Evolutionary conservation across 2,797 vertebrate genomes (phyloP), one percentile per base, ranked within the genome.

Genomic region (Acestrorhynchus altus): DNA sequence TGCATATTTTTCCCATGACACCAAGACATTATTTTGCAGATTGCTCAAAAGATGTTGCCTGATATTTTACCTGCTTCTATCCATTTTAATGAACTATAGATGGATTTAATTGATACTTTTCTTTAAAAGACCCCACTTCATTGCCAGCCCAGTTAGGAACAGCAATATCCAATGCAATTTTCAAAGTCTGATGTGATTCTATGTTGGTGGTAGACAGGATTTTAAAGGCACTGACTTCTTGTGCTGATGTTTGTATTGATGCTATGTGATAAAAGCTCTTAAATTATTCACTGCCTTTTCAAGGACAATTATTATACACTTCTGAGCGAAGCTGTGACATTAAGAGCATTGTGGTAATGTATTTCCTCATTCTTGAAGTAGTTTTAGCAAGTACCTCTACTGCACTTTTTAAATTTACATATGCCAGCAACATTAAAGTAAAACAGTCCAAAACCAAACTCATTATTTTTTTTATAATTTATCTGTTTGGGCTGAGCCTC

Each of bases 141-240:
- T 40, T n/a, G 11, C 18, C 28, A 46, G 22, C 24, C 24, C 15
- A 16, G 66, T 15, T 51, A n/a, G 26, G 46, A 65, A 8, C 26
- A 35, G 26, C 24, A 18, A 8, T 68, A 11, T 68, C 65, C 65
- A 68, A 68, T 44, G 65, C 51, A 46, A 68, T 46, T 68, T 68
- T 68, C n/a, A 68, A 68, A 68, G 46, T 51, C 35, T 28, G 66
- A 68, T 18, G 9, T 15, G 12, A 16, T 20, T 20, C 35, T 40
- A 40, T 4, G 7, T 3, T 15, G 15, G 47, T 46, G 40, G 13
- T 44, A 46, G 26, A 46, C 42, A 49, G 46, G 42, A 46, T 13
- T 26, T 49, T 5, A 65, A 4, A 44, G 40, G 11, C 61, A 42
- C 42, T 65, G 4, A n/a, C 42, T 26, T 46, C 7, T 47, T 35